A percentile compares a stretch with the other conserved stretches of the same genome.
These are phyloP conservation scores for Scaptomyza caliginosa DNA, from an alignment of 2,888 invertebrate genomes.

Conservation along the genomic window DNA sequence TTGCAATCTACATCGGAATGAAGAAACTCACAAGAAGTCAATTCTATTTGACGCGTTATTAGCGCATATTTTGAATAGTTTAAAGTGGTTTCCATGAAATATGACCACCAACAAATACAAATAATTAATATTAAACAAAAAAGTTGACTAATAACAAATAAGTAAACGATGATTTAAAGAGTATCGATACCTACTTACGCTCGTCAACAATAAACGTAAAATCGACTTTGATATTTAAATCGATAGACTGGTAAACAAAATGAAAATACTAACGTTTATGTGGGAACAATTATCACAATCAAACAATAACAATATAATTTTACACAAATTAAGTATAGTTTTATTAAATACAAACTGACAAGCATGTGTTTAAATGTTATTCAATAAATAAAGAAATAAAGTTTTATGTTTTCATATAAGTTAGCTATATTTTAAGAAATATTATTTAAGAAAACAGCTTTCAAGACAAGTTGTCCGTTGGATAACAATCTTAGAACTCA, in stretches of 20 bases:
- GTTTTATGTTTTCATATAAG: too few relatives aligned
- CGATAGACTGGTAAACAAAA: neutral
- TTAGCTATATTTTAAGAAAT: too few relatives aligned
- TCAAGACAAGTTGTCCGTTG: neutral
- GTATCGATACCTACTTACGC: slow-evolving; percentile 28
- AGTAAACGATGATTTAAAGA: slow-evolving; percentile 15
- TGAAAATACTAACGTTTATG: slow-evolving; percentile 1
- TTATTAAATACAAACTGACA: too few relatives aligned
- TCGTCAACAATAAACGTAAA: neutral
- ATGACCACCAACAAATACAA: slow-evolving; percentile 26
- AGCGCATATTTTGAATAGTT: slow-evolving; percentile 63
- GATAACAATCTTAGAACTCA: neutral
- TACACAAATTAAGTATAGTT: too few relatives aligned
- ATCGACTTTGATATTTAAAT: neutral
- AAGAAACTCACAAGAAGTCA: slow-evolving; percentile 41
- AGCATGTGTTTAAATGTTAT: too few relatives aligned
- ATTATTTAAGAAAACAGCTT: neutral
- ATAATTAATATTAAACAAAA: slow-evolving; percentile 38
- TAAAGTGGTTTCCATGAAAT: slow-evolving; percentile 45
- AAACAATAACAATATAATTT: neutral
- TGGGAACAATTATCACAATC: neutral
- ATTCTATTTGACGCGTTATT: slow-evolving; percentile 42
- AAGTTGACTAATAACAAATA: slow-evolving; percentile 47
- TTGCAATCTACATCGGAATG: slow-evolving; percentile 22
- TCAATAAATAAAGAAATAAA: too few relatives aligned